Evolutionary conservation across 2,888 invertebrate species (phyloP), one percentile per base, ranked within the genome.

Genomic region (Caenorhabditis afra): DNA sequence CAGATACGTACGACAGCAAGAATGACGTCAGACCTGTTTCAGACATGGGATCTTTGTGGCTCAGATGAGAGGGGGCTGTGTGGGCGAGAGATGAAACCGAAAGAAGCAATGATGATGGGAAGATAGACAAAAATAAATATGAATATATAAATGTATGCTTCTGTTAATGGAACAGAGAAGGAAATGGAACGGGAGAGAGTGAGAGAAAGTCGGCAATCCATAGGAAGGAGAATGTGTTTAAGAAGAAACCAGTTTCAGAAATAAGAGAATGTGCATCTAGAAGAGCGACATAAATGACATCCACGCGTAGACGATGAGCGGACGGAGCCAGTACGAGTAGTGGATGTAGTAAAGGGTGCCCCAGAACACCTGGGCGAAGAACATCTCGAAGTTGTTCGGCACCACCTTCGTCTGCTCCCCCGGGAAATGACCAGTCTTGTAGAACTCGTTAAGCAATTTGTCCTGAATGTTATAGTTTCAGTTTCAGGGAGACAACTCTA

Each of bases 341-440:
- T 89, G 88, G 11, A 81, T 61, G 76, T 88, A 89, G 81, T 87
- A 89, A 8, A 85, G 64, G 0, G 70, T 68, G 44, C 84, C 58
- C 89, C 89, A 89, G 81, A 89, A 89, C 1, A 85, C 22, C 65
- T 89, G 84, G 22, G 85, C 75, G 11, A 70, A 45, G 35, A 66
- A 55, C 80, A 80, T 76, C 53, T 80, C 80, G 8, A 45, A 62
- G 45, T 71, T 61, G 64, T 80, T 79, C 41, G 76, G 68, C 35
- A 58, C 47, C n/a, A 86, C 74, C n/a, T 76, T 80, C 3, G 82
- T 70, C 8, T 59, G 45, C 18, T 74, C 78, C 52, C 86, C 86
- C 10, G 84, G 85, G 71, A 89, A 89, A 3, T 70, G 62, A 37
- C 87, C 88, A 14, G 82, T 87, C 29, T 80, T 70, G 82, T 89